Base-by-base conservation (phyloP, 2,797 vertebrate genomes). In the Notamacropus eugenii region DNA sequence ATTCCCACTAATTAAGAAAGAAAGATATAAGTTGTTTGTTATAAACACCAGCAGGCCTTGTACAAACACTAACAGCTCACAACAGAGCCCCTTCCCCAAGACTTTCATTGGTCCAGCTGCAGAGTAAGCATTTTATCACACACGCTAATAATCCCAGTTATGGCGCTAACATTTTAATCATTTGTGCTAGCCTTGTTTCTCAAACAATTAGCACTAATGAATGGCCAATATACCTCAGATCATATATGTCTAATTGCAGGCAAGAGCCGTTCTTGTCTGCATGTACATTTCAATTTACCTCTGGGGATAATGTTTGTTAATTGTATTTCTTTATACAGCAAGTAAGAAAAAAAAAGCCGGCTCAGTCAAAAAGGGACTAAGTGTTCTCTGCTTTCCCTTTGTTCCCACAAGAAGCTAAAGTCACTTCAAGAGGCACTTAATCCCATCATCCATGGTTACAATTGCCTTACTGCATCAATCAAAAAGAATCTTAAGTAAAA, bases 341-440 rank as follows among this genome's bases (percentile, higher is more conserved):
- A 98, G 98, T 97, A 97, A 98, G 91, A 97, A 98, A 98, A 98
- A 97, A 98, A 98, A 98, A 98, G 98, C 98, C 98, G 98, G 98
- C 98, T 98, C 98, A 96, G 98, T 99, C 98, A 98, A 99, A 99
- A 99, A 98, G 98, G 98, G 98, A 98, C 98, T 98, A 98, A 99
- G 99, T 98, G 99, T 99, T 99, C 99, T 99, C 98, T 98, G 99
- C 99, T 98, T 98, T 99, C 97, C 98, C 98, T 99, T 99, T 99
- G 99, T 99, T 99, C 99, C 98, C 98, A 98, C 98, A 99, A 99
- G 99, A 98, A 99, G 99, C 99, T 99, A 99, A 99, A 99, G 99
- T 99, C 99, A 99, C 99, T 99, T 99, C 99, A 99, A 99, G 99
- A 99, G 99, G 99, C 99, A 99, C 99, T 99, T 99, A 99, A 99